A percentile compares a stretch with the other conserved stretches of the same genome.
Conservation (phyloP, 2,113 vertebrate genomes). For the Phoxinus phoxinus region DNA sequence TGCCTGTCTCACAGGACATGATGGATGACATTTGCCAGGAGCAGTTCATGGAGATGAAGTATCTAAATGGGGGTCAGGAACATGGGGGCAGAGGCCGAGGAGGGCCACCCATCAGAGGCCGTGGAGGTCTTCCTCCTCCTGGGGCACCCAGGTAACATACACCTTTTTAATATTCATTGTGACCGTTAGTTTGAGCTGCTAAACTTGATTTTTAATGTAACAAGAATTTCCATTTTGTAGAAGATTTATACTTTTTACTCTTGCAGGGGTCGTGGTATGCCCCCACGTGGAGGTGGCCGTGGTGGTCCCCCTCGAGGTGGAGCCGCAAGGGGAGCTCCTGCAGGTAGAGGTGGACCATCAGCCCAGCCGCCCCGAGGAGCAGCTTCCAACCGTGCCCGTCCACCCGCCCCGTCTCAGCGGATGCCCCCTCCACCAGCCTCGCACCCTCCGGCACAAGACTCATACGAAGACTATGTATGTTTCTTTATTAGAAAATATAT, state of each 20-base stretch:
- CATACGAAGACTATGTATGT: slow-evolving; percentile 93
- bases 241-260: background rate
- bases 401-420: slow-evolving; percentile 82
- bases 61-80: slow-evolving; percentile 92
- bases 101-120: slow-evolving; percentile 85
- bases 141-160: slow-evolving; percentile 83
- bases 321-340: slow-evolving; percentile 81
- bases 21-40: slow-evolving; percentile 99
- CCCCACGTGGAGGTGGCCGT: slow-evolving; percentile 84
- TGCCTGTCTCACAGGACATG: slow-evolving; percentile 83
- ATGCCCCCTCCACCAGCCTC: slow-evolving; percentile 85
- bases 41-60: slow-evolving; percentile 96
- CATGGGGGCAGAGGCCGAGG: slow-evolving; percentile 84
- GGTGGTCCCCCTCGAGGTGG: slow-evolving; percentile 87
- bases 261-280: slow-evolving; percentile 88
- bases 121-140: slow-evolving; percentile 85
- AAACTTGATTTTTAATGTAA: too few species aligned
- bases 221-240: background rate
- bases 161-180: background rate
- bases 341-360: slow-evolving; percentile 85
- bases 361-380: slow-evolving; percentile 82
- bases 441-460: slow-evolving; percentile 80
- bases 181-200: background rate
- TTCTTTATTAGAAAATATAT: background rate
- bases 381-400: slow-evolving; percentile 79